These are phyloP conservation scores for Oreocharis arfaki DNA, from an alignment of 2,113 vertebrate genomes.

Conservation along the genomic window DNA sequence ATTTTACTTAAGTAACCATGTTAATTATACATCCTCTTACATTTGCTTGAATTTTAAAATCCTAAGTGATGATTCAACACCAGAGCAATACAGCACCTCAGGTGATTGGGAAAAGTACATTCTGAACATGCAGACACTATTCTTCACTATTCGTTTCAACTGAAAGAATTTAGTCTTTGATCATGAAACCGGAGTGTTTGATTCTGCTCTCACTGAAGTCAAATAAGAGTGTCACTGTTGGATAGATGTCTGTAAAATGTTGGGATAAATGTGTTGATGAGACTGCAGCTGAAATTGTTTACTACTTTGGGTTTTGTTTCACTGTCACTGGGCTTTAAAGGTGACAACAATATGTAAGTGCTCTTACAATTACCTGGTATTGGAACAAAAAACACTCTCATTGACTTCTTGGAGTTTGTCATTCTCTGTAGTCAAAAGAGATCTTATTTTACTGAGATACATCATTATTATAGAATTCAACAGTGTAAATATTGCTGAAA, in stretches of 20 bases:
- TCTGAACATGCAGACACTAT: background rate
- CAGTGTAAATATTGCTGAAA: background rate
- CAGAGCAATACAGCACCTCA: background rate
- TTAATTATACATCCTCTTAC: slow-evolving; percentile 27
- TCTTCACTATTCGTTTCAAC: background rate
- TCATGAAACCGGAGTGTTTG: background rate
- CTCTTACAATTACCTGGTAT: background rate
- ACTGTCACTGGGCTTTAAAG: background rate
- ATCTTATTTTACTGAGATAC: background rate
- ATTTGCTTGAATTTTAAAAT: slow-evolving; percentile 8
- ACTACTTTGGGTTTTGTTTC: background rate
- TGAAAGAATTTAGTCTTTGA: background rate
- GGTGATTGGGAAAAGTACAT: background rate
- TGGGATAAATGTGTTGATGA: background rate
- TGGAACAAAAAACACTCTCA: background rate
- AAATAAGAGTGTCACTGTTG: background rate
- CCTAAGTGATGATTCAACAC: background rate
- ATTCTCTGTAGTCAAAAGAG: background rate
- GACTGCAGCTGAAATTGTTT: background rate
- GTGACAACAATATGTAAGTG: background rate
- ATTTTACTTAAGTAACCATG: slow-evolving; percentile 4
- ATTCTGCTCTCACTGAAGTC: background rate
- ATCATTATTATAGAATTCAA: background rate
- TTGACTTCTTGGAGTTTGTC: background rate
- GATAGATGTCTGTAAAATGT: background rate